Evolutionary conservation across 2,797 vertebrate species (phyloP).

Genomic region (Propithecus perrieri): DNA sequence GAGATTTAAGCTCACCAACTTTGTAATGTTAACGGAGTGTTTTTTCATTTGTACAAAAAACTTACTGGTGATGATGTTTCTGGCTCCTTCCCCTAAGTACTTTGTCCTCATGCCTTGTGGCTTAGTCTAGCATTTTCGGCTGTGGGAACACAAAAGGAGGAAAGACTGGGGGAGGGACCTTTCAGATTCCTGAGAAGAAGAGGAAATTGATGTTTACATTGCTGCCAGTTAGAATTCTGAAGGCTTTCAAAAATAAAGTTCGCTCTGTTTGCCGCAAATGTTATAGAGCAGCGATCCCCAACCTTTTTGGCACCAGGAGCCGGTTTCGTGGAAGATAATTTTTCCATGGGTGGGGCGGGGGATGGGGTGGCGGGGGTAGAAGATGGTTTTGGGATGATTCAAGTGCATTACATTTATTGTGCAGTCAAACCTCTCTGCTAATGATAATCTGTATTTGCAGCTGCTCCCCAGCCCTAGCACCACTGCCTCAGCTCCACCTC

Average conservation of each 20-base stretch:
- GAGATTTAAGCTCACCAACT: neutral
- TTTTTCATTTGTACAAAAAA: neutral
- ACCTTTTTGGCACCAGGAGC: neutral
- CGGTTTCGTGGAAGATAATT: too few relatives aligned
- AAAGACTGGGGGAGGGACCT: neutral
- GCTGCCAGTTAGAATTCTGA: neutral
- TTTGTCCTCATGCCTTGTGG: neutral
- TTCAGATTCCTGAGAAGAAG: neutral
- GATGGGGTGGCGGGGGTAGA: too few relatives aligned
- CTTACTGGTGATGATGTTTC: neutral
- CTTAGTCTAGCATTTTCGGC: neutral
- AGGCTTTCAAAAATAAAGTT: conserved; percentile 39
- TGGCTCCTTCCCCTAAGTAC: neutral
- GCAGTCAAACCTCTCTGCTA: too few relatives aligned
- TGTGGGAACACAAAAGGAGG: neutral
- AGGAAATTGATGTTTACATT: conserved; percentile 50
- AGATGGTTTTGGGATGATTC: neutral
- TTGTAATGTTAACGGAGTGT: neutral
- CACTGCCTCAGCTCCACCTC: too few relatives aligned
- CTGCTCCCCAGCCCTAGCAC: too few relatives aligned
- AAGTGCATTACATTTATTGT: too few relatives aligned
- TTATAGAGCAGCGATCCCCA: neutral
- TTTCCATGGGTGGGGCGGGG: too few relatives aligned
- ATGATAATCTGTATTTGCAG: too few relatives aligned
- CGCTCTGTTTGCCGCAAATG: neutral